Base-by-base conservation (phyloP, 2,888 invertebrate species). In the Eristalis arbustorum region DNA sequence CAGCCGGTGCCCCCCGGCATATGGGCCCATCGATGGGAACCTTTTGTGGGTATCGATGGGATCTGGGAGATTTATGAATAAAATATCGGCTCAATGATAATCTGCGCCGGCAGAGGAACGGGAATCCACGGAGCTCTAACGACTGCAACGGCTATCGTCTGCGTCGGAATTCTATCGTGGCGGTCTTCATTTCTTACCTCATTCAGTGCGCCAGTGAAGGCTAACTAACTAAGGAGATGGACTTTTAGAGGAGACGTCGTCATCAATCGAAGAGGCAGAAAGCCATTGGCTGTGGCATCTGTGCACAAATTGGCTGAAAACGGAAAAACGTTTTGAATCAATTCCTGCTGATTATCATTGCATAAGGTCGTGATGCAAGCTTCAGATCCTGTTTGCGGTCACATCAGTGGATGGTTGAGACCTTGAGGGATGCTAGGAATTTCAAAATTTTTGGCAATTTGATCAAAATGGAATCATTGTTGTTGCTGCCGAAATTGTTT, bases 31-130 rank as follows among this genome's bases (percentile, higher is more conserved):
- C 63, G 77, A 77, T 83, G 83, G 78, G 73, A 78, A 73, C 68
- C 42, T 64, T 18, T 49, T 57, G 31, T 11, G 72, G 49, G 14
- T 18, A 37, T 25, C 42, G 72, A 63, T 72, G 80, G 66, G 34
- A 79, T 62, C 67, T 63, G 3, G 34, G 14, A 72, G 84, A 84
- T 84, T 84, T 80, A 76, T 84, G 76, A 81, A 76, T 84, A 68
- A 84, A 80, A 84, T 81, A 76, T 84, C 80, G 64, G 64, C 75
- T 72, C 76, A 68, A 42, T 68, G 76, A 73, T 74, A 84, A 73
- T 83, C 74, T 78, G 64, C 61, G 73, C 5, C 2, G 69, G 56
- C 37, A 67, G 11, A 8, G 61, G 40, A 57, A 77, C 68, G 42
- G 11, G 22, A 37, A 49, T 63, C 57, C 37, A 37, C 61, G 67